These are phyloP conservation scores for Sarcophaga subvicina DNA, from an alignment of 2,888 invertebrate genomes.

Conservation along the genomic window DNA sequence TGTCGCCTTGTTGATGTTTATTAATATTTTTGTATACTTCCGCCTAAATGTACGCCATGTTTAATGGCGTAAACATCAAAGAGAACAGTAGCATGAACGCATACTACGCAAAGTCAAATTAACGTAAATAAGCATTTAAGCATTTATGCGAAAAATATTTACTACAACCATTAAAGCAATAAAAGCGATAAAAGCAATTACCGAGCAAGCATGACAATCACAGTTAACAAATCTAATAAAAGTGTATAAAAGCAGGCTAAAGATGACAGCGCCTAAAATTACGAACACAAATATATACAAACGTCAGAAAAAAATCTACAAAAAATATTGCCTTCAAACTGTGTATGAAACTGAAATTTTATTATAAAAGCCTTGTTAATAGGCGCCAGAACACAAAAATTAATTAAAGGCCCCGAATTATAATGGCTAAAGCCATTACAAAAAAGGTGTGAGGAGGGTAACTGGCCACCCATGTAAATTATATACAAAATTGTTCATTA, in stretches of 20 bases:
- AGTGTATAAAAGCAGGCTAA: neutral
- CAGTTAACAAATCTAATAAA: slow-evolving; percentile 48
- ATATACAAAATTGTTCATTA: neutral
- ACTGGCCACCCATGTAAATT: neutral
- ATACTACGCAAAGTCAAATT: neutral
- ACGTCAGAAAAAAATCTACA: neutral
- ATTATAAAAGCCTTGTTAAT: slow-evolving; percentile 54
- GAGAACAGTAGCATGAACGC: neutral
- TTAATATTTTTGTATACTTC: neutral
- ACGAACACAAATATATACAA: neutral
- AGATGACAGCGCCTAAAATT: neutral
- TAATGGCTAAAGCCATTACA: neutral
- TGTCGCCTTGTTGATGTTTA: neutral
- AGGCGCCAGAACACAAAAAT: slow-evolving; percentile 56
- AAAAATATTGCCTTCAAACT: neutral
- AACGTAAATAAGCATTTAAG: neutral
- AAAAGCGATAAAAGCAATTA: slow-evolving; percentile 52
- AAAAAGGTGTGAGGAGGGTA: neutral
- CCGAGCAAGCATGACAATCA: slow-evolving; percentile 51
- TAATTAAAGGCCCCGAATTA: slow-evolving; percentile 49
- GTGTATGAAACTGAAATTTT: slow-evolving; percentile 31
- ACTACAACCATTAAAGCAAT: neutral
- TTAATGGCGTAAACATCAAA: neutral
- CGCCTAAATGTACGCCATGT: neutral
- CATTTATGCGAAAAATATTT: slow-evolving; percentile 35